Evolutionary conservation across 2,113 vertebrate species (phyloP), one percentile per base, ranked within the genome.

Genomic region (Cinclus cinclus): DNA sequence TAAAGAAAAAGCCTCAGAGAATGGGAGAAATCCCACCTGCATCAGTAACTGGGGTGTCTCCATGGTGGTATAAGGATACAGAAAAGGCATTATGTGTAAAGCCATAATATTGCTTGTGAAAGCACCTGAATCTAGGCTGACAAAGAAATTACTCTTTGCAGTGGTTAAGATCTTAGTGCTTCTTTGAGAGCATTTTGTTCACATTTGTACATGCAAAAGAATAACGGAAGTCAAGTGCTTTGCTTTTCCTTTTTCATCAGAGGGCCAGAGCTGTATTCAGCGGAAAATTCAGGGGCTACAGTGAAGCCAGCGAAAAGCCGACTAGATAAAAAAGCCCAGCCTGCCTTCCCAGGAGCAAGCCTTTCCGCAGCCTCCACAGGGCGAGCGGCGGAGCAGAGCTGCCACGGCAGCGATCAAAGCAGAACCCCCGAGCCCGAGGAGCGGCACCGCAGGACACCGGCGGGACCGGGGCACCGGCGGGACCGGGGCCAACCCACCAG

Each of bases 141-240:
- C 90, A 94, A 86, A 93, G 53, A 53, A 64, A 90, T 94, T 90
- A 90, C 47, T 83, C 47, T 64, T 67, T 37, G 42, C 10, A 58
- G 63, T 0, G 4, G 25, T 49, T 23, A n/a, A 7, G 31, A 31
- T 19, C 44, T 79, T 20, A 58, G 49, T 50, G 64, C 25, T 86
- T 75, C 59, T 81, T 41, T 27, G 44, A 24, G 56, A 90, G n/a
- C n/a, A 30, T 49, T 87, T 39, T 56, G 52, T 37, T 92, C 64
- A 19, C 47, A 90, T 56, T 60, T 42, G 39, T 33, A 82, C 37
- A 11, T 11, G 37, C 27, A 49, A 60, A 73, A 47, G 24, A 92
- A 81, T 22, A 56, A 60, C 4, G 37, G 47, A 63, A 46, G 28
- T 28, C 59, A 22, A 77, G n/a, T 4, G 82, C 52, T 92, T 74